Evolutionary conservation across 1,140 invertebrate species (phyloP).

Genomic region (Papilio machaon): DNA sequence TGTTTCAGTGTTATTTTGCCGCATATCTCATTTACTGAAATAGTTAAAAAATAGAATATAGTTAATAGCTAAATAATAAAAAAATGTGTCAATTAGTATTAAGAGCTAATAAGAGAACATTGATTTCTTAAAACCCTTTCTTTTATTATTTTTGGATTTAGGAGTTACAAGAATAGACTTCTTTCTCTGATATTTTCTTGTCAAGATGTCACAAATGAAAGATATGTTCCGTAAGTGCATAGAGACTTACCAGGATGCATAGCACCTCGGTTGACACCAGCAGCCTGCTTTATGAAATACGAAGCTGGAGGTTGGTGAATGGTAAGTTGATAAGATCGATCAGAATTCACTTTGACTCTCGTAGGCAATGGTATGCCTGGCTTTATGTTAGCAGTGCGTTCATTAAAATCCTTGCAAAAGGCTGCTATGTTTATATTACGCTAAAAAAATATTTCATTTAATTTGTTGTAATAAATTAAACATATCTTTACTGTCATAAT

Average conservation of each 20-base stretch:
- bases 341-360: conserved; percentile 91
- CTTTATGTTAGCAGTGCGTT: conserved; percentile 95
- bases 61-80: too few species aligned
- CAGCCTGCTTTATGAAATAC: conserved; percentile 97
- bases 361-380: conserved; percentile 95
- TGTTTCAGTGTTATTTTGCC: conserved; percentile 98
- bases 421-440: conserved; percentile 97
- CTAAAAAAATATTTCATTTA: conserved; percentile 81
- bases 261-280: conserved; percentile 92
- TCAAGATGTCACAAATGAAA: too few species aligned
- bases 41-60: conserved; percentile 14
- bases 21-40: conserved; percentile 88
- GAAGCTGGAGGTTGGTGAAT: conserved; percentile 93
- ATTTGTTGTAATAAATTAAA: not conserved
- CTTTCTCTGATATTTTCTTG: too few species aligned
- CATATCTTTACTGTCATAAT: not conserved
- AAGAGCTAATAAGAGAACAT: not conserved
- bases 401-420: conserved; percentile 99
- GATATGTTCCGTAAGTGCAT: not conserved
- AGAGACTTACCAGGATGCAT: conserved; percentile 86
- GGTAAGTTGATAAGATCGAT: conserved; percentile 92
- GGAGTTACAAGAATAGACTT: too few species aligned
- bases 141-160: too few species aligned
- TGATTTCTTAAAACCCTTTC: too few species aligned
- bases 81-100: not conserved